phyloP scores from a whole-genome alignment of 2,113 vertebrate species.

The Scortum barcoo region DNA sequence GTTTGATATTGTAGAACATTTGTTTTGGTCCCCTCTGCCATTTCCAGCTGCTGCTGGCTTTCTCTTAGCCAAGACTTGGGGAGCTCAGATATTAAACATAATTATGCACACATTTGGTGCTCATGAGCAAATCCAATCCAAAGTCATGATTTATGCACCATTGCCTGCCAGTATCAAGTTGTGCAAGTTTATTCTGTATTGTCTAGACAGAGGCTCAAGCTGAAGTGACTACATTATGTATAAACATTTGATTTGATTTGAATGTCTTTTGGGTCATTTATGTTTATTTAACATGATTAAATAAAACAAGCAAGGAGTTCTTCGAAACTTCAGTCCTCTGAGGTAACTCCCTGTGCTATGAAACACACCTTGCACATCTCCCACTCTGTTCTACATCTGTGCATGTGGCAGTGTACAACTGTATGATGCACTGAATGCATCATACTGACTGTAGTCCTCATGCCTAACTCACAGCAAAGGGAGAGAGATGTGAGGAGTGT shows the following conservation, averaged over 20 bases:
- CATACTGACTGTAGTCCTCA: slow-evolving; percentile 11
- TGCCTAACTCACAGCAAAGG: slow-evolving; percentile 16
- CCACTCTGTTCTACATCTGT: no score
- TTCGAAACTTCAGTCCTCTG: not conserved
- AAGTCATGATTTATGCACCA: slow-evolving; percentile 26
- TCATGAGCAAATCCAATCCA: slow-evolving; percentile 1
- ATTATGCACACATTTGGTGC: slow-evolving; percentile 7
- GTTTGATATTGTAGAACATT: not conserved
- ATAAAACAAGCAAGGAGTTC: not conserved
- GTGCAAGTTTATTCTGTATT: slow-evolving; percentile 8
- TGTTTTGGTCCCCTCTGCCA: not conserved
- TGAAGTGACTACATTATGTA: slow-evolving; percentile 4
- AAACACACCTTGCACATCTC: not conserved
- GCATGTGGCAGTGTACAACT: not conserved
- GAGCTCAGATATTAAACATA: not conserved
- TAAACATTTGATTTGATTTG: slow-evolving; percentile 3
- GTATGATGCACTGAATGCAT: slow-evolving; percentile 16
- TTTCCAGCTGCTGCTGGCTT: slow-evolving; percentile 1
- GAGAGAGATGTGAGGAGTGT: slow-evolving; percentile 20
- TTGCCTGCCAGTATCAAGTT: not conserved
- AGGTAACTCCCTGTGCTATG: not conserved
- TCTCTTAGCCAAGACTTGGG: not conserved
- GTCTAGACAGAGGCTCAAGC: slow-evolving; percentile 15
- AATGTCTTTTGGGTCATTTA: slow-evolving; percentile 20
- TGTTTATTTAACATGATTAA: slow-evolving; percentile 11